These are phyloP conservation scores for Acrocephalus kingi DNA, from an alignment of 2,113 vertebrate species.

Conservation along the genomic window DNA sequence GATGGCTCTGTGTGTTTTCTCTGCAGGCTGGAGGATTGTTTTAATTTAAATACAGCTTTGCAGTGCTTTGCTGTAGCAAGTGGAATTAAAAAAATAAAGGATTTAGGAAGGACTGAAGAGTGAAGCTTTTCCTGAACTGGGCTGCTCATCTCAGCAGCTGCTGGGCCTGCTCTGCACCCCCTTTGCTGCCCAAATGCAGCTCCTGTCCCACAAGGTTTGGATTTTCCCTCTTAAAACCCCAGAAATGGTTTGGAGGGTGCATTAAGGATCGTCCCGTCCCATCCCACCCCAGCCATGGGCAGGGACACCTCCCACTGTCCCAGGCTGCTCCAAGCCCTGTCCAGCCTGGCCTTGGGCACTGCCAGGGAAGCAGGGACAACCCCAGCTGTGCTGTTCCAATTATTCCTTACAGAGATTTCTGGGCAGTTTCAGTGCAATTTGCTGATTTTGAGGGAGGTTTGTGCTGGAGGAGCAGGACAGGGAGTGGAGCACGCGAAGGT, in stretches of 20 bases:
- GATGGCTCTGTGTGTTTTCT: slow-evolving; percentile 28
- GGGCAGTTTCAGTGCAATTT: neutral
- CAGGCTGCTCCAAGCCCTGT: neutral
- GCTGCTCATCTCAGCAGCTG: neutral
- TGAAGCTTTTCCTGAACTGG: neutral
- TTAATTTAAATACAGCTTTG: slow-evolving; percentile 50
- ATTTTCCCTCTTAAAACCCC: neutral
- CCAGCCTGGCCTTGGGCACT: neutral
- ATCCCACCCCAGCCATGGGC: neutral
- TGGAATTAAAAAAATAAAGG: neutral
- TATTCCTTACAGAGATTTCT: fast-evolving
- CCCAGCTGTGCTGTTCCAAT: neutral
- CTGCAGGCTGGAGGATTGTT: slow-evolving; percentile 21
- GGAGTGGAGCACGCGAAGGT: fast-evolving
- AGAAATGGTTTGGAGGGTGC: neutral
- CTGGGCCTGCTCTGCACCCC: neutral
- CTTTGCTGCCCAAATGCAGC: neutral
- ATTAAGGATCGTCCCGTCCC: no score
- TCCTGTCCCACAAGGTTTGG: neutral
- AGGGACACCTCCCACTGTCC: neutral
- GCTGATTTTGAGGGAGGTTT: neutral
- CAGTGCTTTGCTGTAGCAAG: neutral
- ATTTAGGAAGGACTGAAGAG: neutral
- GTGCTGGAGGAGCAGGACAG: neutral
- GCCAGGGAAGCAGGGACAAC: neutral